These are phyloP conservation scores for Macropodus opercularis DNA, from an alignment of 2,797 vertebrate genomes.

Conservation along the genomic window DNA sequence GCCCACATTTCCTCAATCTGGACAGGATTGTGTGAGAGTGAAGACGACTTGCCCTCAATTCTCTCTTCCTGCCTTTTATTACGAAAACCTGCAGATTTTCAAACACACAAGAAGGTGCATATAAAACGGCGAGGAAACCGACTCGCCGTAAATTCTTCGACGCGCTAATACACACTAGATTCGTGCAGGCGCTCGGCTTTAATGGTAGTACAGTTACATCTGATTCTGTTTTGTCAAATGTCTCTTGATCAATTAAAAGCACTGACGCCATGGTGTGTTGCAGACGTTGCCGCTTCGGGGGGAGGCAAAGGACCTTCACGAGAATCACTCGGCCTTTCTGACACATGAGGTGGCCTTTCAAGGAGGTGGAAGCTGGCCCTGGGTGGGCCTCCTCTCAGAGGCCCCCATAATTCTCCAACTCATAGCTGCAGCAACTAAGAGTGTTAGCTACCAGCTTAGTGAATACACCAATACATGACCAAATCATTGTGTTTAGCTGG, in stretches of 20 bases:
- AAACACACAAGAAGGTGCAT: background rate
- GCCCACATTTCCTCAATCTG: slow-evolving; percentile 32
- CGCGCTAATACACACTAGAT: slow-evolving; percentile 18
- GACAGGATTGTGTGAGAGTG: slow-evolving; percentile 15
- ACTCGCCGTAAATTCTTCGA: slow-evolving; percentile 16
- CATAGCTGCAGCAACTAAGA: slow-evolving; percentile 72
- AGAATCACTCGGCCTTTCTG: slow-evolving; percentile 67
- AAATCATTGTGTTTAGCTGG: slow-evolving; percentile 56
- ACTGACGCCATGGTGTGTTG: slow-evolving; percentile 59
- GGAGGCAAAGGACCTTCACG: slow-evolving; percentile 67
- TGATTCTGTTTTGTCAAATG: slow-evolving; percentile 64
- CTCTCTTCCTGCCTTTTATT: slow-evolving; percentile 5
- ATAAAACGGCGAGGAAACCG: background rate
- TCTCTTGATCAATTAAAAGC: slow-evolving; percentile 75
- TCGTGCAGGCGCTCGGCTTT: slow-evolving; percentile 48
- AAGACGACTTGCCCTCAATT: slow-evolving; percentile 16
- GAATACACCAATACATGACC: slow-evolving; percentile 39
- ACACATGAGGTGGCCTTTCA: slow-evolving; percentile 60
- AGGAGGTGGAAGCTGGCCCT: slow-evolving; percentile 60
- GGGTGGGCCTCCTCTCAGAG: slow-evolving; percentile 72
- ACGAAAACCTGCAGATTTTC: slow-evolving; percentile 2
- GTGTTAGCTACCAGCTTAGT: slow-evolving; percentile 54
- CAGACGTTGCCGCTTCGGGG: slow-evolving; percentile 55
- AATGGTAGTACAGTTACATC: slow-evolving; percentile 56
- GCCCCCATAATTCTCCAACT: slow-evolving; percentile 70